Evolutionary conservation across 2,888 invertebrate genomes (phyloP), one percentile per base, ranked within the genome.

Genomic region (Pseudoips prasinana): DNA sequence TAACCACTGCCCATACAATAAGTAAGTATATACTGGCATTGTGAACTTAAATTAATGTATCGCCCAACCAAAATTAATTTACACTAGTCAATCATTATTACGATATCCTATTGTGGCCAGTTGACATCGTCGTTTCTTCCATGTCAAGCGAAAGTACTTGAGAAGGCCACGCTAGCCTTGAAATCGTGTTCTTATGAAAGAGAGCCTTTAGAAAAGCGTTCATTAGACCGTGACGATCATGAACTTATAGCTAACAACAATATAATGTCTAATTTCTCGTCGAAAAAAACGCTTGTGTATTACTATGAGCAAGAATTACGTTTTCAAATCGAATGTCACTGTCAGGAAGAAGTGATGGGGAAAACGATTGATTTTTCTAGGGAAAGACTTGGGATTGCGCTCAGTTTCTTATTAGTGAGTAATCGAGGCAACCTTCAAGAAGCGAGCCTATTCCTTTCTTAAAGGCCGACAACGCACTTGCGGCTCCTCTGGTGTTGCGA

Each of bases 201-300:
- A 63, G 55, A 60, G 63, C 73, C 77, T 78, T 71, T 81, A 80
- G 84, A 85, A 85, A 85, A 84, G 74, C 61, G 63, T 22, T 44
- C 72, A 58, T 17, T 48, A 59, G 74, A 79, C 70, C 85, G 78
- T 64, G 67, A 57, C 85, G 87, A 66, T 85, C 87, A 75, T 84
- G 86, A 86, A 85, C 86, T 86, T 83, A 80, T 66, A 64, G 53
- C 47, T 56, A 56, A 55, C 50, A 11, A 47, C 44, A 32, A 20
- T 47, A 37, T 44, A 27, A 54, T 46, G 28, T 46, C 30, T 18
- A 9, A 39, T 39, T 60, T 58, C 20, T 20, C 14, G 57, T 36
- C n/a, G 53, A 52, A 63, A 64, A 22, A 42, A 10, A 23, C 44
- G 43, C 35, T 9, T 28, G 46, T 46, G 32, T 39, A 22, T 28